Evolutionary conservation across 2,797 vertebrate genomes (phyloP).

Genomic region (Chaenodraco wilsoni): DNA sequence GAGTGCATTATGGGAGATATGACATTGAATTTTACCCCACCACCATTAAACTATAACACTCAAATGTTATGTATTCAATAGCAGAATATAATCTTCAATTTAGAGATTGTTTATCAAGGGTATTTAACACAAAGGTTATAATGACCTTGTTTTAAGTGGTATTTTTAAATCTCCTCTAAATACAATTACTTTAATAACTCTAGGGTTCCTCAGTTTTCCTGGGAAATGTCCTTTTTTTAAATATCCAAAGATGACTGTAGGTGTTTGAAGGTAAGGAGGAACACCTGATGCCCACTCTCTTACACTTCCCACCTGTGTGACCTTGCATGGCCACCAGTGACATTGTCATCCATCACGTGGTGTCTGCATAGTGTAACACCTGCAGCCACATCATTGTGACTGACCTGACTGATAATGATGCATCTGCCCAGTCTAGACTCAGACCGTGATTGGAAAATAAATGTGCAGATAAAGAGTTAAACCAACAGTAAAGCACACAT

Average conservation of each 20-base stretch:
- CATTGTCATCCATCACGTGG: slow-evolving; percentile 65
- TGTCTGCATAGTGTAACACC: neutral
- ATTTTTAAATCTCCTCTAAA: neutral
- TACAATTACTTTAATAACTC: neutral
- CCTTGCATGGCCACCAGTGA: slow-evolving; percentile 74
- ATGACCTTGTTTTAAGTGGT: slow-evolving; percentile 33
- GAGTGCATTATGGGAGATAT: slow-evolving; percentile 26
- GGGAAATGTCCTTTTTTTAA: neutral
- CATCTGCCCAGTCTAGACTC: slow-evolving; percentile 6
- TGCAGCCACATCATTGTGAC: neutral
- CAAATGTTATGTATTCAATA: neutral
- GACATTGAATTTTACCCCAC: slow-evolving; percentile 14
- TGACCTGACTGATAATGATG: neutral
- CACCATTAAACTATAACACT: neutral
- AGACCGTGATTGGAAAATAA: neutral
- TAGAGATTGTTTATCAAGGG: neutral
- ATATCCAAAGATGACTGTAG: neutral
- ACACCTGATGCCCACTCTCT: slow-evolving; percentile 51
- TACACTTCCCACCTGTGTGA: slow-evolving; percentile 72
- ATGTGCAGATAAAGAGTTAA: neutral
- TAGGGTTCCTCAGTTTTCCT: neutral
- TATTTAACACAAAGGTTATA: slow-evolving; percentile 10
- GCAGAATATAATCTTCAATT: neutral
- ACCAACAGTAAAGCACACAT: neutral
- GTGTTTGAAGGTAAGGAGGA: slow-evolving; percentile 7